Percentiles rank a stretch among this genome's conserved stretches.
Conservation (phyloP, 1,140 invertebrate genomes). For the Steinernema feltiae region DNA sequence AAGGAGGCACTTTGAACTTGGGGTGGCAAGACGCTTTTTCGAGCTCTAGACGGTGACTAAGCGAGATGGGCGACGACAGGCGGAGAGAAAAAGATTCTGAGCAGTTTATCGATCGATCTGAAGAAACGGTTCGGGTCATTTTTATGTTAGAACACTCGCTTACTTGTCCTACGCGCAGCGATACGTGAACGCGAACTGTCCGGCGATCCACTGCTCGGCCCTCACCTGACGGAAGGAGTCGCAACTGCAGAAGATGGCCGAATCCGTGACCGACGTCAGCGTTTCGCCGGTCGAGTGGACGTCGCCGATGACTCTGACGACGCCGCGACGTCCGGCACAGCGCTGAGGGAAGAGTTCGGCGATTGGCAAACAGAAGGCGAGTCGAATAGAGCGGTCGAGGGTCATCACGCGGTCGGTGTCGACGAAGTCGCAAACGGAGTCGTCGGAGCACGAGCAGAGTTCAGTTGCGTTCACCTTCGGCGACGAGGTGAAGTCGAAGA, state of each 20-base stretch:
- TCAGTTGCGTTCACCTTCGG: constrained; percentile 1
- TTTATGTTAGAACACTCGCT: background rate
- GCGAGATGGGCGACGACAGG: background rate
- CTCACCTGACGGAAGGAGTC: background rate
- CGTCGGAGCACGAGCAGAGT: background rate
- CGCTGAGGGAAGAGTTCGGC: constrained; percentile 6
- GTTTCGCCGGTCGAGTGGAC: background rate
- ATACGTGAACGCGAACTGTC: constrained; percentile 4
- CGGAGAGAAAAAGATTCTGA: background rate
- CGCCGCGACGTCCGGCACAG: background rate
- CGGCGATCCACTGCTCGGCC: constrained; percentile 4
- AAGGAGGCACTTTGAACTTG: background rate
- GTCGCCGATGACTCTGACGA: constrained; percentile 1
- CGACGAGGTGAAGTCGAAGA: background rate
- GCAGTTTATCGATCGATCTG: background rate
- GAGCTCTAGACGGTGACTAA: constrained; percentile 3
- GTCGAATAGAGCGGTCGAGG: background rate
- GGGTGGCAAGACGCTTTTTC: background rate
- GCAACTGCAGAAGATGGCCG: constrained; percentile 10
- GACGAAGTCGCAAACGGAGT: background rate
- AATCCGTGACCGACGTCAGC: background rate
- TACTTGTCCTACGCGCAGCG: constrained; percentile 4
- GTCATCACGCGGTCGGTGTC: background rate
- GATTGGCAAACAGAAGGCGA: background rate
- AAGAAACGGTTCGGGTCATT: background rate